Base-by-base conservation (phyloP, 1,140 invertebrate genomes). In the Micrasema longulum region DNA sequence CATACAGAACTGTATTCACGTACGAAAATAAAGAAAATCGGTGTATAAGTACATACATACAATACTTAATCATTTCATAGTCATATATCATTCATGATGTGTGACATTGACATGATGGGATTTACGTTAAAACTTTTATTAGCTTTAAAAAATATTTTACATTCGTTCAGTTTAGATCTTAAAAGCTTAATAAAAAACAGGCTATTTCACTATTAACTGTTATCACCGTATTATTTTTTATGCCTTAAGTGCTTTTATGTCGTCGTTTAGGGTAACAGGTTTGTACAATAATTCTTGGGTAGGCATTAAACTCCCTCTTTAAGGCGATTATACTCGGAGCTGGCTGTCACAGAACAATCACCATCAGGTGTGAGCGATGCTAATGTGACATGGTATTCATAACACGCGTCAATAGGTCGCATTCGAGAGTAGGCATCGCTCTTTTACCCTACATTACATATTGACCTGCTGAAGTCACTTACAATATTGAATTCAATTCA, bases 311-410 rank as follows among this genome's bases (percentile, higher is more conserved):
- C 3, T 31, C 26, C 26, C 26, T 31, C 2, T 31, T 20, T 53
- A 53, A 53, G 20, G 5, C 50, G 20, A 35, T 53, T 53, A 53
- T 26, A 35, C 2, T 22, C 23, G 5, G n/a, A 26, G 23, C 23
- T 22, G 23, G 23, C 10, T 35, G 50, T 53, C 50, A 26, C 20
- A 53, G 50, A 26, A 60, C 35, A 20, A 60, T 38, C 55, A 60
- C 14, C 38, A 31, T 60, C 55, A 38, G 23, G 3, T 26, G 55
- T 60, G 7, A 60, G 35, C 38, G 55, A 60, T 60, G 55, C 55
- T 60, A 41, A 41, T 60, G 35, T 38, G 50, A 53, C 50, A 53
- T 22, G 20, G 22, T 53, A 53, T 53, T 53, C 50, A 53, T 31
- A 53, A 53, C 50, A 53, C 23, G 20, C 5, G 3, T 45, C 41